These are phyloP conservation scores for Clitarchus hookeri DNA, from an alignment of 2,888 invertebrate genomes.

Conservation along the genomic window DNA sequence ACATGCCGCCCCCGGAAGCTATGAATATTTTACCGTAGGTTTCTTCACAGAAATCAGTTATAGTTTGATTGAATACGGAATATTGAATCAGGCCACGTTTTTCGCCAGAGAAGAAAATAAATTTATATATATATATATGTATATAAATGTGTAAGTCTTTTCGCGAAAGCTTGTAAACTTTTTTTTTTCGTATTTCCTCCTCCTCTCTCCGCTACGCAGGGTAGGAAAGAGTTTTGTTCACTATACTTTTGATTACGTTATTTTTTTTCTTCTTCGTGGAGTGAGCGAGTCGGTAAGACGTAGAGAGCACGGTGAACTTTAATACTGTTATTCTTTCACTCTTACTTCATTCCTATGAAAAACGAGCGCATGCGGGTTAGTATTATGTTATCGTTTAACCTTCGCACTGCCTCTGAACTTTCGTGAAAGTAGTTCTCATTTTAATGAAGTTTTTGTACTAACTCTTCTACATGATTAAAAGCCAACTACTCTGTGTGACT, in stretches of 20 bases:
- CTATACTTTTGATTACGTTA: not conserved
- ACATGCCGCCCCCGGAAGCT: not conserved
- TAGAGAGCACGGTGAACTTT: too few relatives aligned
- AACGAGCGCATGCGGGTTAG: too few relatives aligned
- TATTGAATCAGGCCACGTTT: not conserved
- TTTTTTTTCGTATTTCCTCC: not conserved
- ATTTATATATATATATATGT: not conserved
- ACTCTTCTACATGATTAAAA: too few relatives aligned
- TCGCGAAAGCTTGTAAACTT: not conserved
- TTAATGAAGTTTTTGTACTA: too few relatives aligned
- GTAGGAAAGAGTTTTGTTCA: not conserved
- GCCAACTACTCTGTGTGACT: too few relatives aligned
- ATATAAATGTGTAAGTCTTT: not conserved
- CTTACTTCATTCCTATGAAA: too few relatives aligned
- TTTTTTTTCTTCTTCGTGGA: not conserved
- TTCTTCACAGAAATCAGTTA: constrained; percentile 4
- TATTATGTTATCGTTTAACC: too few relatives aligned
- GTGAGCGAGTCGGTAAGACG: too few relatives aligned
- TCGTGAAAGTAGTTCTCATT: too few relatives aligned
- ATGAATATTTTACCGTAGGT: constrained; percentile 9
- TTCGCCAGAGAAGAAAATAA: not conserved
- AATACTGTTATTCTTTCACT: too few relatives aligned
- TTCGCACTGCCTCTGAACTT: too few relatives aligned
- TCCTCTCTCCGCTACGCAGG: not conserved
- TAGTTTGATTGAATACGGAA: constrained; percentile 14